A percentile compares a stretch with the other conserved stretches of the same genome.
Conservation (phyloP, 2,113 vertebrate genomes). For the Hipposideros armiger region DNA sequence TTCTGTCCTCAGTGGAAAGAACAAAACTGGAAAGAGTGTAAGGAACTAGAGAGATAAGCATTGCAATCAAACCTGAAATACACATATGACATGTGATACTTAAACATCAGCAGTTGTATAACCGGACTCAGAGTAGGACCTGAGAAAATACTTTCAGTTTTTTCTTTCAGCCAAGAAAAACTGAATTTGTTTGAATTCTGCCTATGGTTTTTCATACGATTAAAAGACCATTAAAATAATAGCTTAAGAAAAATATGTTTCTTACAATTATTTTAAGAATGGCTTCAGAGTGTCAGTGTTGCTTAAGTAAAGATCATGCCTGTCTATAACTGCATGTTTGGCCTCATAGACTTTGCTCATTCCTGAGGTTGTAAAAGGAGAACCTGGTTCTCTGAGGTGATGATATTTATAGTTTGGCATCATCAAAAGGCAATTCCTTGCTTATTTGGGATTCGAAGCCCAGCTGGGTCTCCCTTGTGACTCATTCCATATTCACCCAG, state of each 20-base stretch:
- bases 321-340: background rate
- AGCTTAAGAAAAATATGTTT: background rate
- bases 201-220: background rate
- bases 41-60: background rate
- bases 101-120: background rate
- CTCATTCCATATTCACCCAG: constrained; percentile 82
- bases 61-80: background rate
- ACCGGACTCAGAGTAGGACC: background rate
- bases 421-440: constrained; percentile 80
- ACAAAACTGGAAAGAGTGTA: background rate
- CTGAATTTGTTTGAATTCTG: background rate
- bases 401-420: constrained; percentile 80
- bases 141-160: background rate
- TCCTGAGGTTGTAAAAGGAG: constrained; percentile 60
- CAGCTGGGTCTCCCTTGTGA: constrained; percentile 78
- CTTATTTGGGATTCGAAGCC: constrained; percentile 81
- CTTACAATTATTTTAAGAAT: constrained; percentile 12
- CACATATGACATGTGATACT: background rate
- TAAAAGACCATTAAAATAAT: constrained; percentile 35
- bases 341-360: background rate
- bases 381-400: constrained; percentile 71
- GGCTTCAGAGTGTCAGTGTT: background rate
- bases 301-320: background rate
- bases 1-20: background rate
- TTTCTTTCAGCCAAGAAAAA: background rate